These are phyloP conservation scores for Caenorhabditis angaria DNA, from an alignment of 2,888 invertebrate species.

Conservation along the genomic window DNA sequence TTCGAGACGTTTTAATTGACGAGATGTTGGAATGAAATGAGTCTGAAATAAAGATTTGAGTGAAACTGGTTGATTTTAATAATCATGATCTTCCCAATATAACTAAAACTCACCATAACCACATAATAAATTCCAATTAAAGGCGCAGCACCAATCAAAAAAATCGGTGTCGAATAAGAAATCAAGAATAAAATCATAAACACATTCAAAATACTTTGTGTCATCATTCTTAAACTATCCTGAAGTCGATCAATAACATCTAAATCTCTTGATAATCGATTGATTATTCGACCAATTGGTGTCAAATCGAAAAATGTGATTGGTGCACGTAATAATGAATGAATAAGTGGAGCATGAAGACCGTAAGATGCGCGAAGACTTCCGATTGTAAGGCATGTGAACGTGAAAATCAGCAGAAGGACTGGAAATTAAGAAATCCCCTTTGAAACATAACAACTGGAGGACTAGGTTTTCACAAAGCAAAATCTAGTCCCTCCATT, in stretches of 20 bases:
- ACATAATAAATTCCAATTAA: constrained; percentile 54
- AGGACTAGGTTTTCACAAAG: background rate
- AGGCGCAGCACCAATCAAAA: constrained; percentile 55
- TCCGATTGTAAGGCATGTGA: constrained; percentile 45
- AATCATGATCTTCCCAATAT: background rate
- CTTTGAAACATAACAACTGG: background rate
- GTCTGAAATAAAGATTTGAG: constrained; percentile 76
- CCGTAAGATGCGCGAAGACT: constrained; percentile 47
- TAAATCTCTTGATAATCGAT: constrained; percentile 54
- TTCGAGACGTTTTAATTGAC: constrained; percentile 90
- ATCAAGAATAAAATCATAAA: constrained; percentile 46
- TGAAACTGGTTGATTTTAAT: background rate
- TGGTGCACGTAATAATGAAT: constrained; percentile 66
- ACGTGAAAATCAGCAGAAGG: constrained; percentile 44
- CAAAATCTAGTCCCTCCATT: no score
- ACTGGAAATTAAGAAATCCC: constrained; percentile 33
- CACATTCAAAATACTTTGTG: constrained; percentile 41
- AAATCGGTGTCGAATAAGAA: constrained; percentile 53
- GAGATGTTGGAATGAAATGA: constrained; percentile 90
- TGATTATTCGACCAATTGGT: constrained; percentile 72
- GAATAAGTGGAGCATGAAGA: constrained; percentile 69
- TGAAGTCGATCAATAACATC: constrained; percentile 64
- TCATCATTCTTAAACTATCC: constrained; percentile 51
- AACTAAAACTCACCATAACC: constrained; percentile 46
- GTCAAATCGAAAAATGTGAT: constrained; percentile 72